Base-by-base conservation (phyloP, 2,888 invertebrate genomes). In the Melolontha melolontha region DNA sequence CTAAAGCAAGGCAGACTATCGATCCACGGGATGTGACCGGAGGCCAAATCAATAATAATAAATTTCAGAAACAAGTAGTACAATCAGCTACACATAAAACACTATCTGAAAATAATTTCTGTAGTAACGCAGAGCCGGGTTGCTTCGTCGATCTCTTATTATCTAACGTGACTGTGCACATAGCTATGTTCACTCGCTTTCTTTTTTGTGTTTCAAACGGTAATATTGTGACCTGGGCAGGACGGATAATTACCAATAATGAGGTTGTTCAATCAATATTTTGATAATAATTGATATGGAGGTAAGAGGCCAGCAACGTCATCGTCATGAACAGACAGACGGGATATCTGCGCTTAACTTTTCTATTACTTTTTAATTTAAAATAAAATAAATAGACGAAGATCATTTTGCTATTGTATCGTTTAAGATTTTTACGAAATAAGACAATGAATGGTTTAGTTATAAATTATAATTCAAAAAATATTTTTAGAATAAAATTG, bases 21-120 rank as follows among this genome's bases (percentile, higher is more conserved):
- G 29, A 11, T 44, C 34, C 44, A 27, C 40, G 29, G 59, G 44
- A 59, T 29, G 29, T 59, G 34, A 44, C 59, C 59, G 59, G 29
- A 59, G 59, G 59, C 44, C n/a, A 59, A 57, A 59, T 59, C 59
- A 59, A 59, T 59, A 59, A 59, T 59, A 59, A 59, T 59, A 59
- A 59, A 59, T 59, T 59, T 59, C 42, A 29, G 44, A 42, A 44
- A 59, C 59, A 59, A 59, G 59, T 59, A 59, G 59, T 59, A 59
- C 59, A 59, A 59, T 59, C 59, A 59, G 59, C 59, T 59, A 59
- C 59, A 59, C 44, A 29, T 47, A 59, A 59, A 59, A 59, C 59
- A 47, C 44, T 59, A 55, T 55, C 59, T 59, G 44, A 59, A 59
- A 47, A 59, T 59, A 44, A 59, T 59, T 59, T 42, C 59, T 59